A percentile compares a stretch with the other conserved stretches of the same genome.
These are phyloP conservation scores for Agonopterix heracliana DNA, from an alignment of 2,888 invertebrate species.

Conservation along the genomic window DNA sequence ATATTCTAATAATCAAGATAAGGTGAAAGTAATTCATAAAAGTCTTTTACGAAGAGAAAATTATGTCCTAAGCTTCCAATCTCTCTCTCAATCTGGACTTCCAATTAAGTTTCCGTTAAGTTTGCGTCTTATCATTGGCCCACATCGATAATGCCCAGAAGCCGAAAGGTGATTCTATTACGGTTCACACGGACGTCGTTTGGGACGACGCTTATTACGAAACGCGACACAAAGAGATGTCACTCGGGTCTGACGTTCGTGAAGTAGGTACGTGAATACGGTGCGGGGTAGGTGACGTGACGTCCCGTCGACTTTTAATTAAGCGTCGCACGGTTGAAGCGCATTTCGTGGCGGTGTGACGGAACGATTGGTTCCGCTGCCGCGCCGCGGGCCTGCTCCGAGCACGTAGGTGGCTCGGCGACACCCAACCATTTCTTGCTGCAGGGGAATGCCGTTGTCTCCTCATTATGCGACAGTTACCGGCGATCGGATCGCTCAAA, in stretches of 20 bases:
- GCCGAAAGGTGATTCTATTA: conserved; percentile 54
- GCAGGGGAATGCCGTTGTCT: conserved; percentile 57
- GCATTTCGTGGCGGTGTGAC: conserved; percentile 65
- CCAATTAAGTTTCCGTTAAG: conserved; percentile 57
- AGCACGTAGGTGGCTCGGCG: conserved; percentile 65
- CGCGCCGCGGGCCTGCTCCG: conserved; percentile 39
- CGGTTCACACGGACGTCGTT: conserved; percentile 44
- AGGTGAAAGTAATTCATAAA: not conserved
- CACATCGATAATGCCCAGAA: conserved; percentile 53
- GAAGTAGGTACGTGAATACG: conserved; percentile 34
- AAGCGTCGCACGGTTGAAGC: conserved; percentile 57
- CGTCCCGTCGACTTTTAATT: conserved; percentile 69
- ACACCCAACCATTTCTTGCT: conserved; percentile 61
- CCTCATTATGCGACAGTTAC: conserved; percentile 61
- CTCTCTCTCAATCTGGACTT: conserved; percentile 42
- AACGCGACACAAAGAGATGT: conserved; percentile 54
- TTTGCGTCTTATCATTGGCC: conserved; percentile 46
- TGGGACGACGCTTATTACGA: conserved; percentile 41
- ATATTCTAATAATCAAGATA: not conserved
- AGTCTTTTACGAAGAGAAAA: conserved; percentile 11
- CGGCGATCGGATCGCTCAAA: conserved; percentile 55
- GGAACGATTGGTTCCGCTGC: conserved; percentile 64
- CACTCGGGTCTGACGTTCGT: conserved; percentile 41
- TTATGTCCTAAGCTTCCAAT: conserved; percentile 33
- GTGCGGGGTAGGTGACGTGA: conserved; percentile 49